phyloP scores from a whole-genome alignment of 1,140 invertebrate species.

The Pseudobourletiella spinata region DNA sequence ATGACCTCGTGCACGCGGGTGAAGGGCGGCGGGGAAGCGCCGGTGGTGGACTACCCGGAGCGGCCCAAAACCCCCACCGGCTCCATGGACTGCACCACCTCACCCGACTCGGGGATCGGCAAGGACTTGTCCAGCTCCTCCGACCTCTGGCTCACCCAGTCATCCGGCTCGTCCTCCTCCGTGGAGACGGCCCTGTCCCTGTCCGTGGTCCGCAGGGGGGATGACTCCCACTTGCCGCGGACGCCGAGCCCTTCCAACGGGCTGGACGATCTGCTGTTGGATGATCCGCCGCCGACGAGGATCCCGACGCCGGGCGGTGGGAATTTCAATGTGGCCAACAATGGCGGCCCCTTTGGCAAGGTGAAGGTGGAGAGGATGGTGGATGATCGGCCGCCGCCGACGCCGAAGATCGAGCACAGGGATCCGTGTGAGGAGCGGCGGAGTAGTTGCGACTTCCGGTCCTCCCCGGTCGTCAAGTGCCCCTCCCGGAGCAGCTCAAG shows the following conservation, averaged over 20 bases:
- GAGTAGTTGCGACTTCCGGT: background rate
- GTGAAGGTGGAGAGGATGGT: conserved; percentile 5
- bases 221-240: conserved; percentile 5
- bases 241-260: conserved; percentile 30
- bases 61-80: conserved; percentile 33
- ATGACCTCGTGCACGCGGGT: background rate
- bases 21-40: background rate
- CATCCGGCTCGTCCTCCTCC: background rate
- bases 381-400: conserved; percentile 14
- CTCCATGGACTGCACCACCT: conserved; percentile 52
- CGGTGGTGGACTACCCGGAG: conserved; percentile 17
- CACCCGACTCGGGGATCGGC: conserved; percentile 66
- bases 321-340: background rate
- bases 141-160: conserved; percentile 21
- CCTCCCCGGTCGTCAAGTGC: background rate
- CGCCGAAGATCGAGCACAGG: conserved; percentile 20
- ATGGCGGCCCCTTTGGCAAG: background rate
- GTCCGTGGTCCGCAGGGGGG: background rate
- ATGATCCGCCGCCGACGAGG: conserved; percentile 7
- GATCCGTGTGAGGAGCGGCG: background rate
- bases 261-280: conserved; percentile 5
- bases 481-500: conserved; percentile 7
- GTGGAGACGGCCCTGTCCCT: conserved; percentile 2
- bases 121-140: conserved; percentile 45
- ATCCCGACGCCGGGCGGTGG: conserved; percentile 22